Evolutionary conservation across 2,888 invertebrate genomes (phyloP).

Genomic region (Clistopyga incitator): DNA sequence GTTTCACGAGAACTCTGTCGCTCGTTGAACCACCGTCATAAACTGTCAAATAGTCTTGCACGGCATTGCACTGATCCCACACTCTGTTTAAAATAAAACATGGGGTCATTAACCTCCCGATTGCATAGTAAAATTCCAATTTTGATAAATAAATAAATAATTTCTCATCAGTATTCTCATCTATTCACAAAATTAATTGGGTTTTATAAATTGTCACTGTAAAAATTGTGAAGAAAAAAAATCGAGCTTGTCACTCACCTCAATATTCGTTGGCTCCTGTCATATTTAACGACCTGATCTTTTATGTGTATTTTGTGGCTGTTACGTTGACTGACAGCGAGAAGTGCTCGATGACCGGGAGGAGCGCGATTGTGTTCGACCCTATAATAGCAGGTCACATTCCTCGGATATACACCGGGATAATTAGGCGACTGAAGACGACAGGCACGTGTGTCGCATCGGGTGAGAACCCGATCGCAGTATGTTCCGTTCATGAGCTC

Average conservation of each 20-base stretch:
- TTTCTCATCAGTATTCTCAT: too few species aligned
- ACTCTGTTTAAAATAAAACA: conserved; percentile 85
- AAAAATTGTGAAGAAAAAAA: background rate
- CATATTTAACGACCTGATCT: conserved; percentile 91
- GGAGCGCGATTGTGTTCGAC: conserved; percentile 88
- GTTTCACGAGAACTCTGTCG: conserved; percentile 90
- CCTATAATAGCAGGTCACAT: conserved; percentile 93
- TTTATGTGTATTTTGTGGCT: conserved; percentile 92
- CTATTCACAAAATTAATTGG: too few species aligned
- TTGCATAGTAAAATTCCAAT: too few species aligned
- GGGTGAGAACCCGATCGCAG: conserved; percentile 92
- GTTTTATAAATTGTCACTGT: too few species aligned
- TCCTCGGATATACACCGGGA: conserved; percentile 95
- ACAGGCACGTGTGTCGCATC: conserved; percentile 89
- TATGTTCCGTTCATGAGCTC: conserved; percentile 91
- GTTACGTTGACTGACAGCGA: conserved; percentile 91
- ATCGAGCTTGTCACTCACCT: conserved; percentile 86
- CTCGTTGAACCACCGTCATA: conserved; percentile 91
- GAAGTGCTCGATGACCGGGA: conserved; percentile 90
- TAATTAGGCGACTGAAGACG: conserved; percentile 95
- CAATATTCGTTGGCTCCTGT: conserved; percentile 90
- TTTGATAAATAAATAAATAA: too few species aligned
- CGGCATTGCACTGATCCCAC: conserved; percentile 93
- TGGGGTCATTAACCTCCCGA: background rate
- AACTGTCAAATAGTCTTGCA: conserved; percentile 93